A percentile compares a stretch with the other conserved stretches of the same genome.
These are phyloP conservation scores for Euclidia mi DNA, from an alignment of 2,888 invertebrate species.

Conservation along the genomic window DNA sequence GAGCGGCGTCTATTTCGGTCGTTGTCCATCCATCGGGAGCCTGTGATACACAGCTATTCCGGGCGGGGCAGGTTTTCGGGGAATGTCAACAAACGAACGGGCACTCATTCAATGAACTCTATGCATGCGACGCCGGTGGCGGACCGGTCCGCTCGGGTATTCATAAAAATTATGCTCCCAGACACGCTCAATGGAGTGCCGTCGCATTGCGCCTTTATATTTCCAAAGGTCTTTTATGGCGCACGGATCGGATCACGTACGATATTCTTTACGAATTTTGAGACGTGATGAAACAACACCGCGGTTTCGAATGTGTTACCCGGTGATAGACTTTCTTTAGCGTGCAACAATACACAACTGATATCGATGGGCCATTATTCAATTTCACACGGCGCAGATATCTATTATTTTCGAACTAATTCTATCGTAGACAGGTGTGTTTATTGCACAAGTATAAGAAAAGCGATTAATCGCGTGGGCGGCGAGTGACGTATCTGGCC, in stretches of 20 bases:
- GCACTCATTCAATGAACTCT: constrained; percentile 88
- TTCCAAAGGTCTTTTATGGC: constrained; percentile 66
- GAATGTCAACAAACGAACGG: constrained; percentile 89
- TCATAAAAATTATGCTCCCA: constrained; percentile 87
- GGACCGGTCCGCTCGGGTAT: constrained; percentile 84
- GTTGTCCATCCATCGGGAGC: constrained; percentile 83
- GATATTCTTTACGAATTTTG: constrained; percentile 69
- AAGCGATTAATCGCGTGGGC: constrained; percentile 65
- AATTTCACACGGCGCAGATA: constrained; percentile 68
- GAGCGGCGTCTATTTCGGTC: constrained; percentile 84
- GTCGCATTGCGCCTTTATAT: constrained; percentile 60
- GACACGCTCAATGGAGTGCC: constrained; percentile 81
- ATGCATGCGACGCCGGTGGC: constrained; percentile 79
- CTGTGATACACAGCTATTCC: constrained; percentile 81
- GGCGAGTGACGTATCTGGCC: constrained; percentile 58
- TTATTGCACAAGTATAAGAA: constrained; percentile 80
- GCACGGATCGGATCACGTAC: constrained; percentile 71
- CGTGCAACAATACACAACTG: constrained; percentile 65
- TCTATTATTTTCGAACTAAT: constrained; percentile 61
- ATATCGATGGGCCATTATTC: constrained; percentile 65
- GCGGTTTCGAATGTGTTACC: constrained; percentile 54
- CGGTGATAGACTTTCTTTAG: constrained; percentile 65
- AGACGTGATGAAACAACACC: constrained; percentile 71
- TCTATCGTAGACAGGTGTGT: constrained; percentile 66
- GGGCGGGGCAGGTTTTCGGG: constrained; percentile 89